Base-by-base conservation (phyloP, 2,113 vertebrate genomes). In the Narcine bancroftii region DNA sequence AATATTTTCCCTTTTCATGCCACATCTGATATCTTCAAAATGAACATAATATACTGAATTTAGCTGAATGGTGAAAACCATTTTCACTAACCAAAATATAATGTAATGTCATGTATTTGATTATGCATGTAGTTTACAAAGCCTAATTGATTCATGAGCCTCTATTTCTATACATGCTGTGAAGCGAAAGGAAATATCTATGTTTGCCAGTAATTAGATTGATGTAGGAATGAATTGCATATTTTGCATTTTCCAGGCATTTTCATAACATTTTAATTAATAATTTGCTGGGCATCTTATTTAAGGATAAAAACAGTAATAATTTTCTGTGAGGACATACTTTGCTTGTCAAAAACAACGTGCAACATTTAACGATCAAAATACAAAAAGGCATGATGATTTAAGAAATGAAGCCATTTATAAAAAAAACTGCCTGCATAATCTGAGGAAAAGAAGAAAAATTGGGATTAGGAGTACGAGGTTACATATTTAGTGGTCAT, bases 51-150 rank as follows among this genome's bases (percentile, higher is more conserved):
- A 50, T 56, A 29, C 33, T 66, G 39, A 89, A 89, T 65, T 89
- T n/a, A 39, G 56, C 39, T n/a, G n/a, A n/a, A n/a, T n/a, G n/a
- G n/a, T n/a, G n/a, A n/a, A n/a, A n/a, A n/a, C n/a, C n/a, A n/a
- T n/a, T n/a, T 63, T 66, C n/a, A 66, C 60, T 89, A 89, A 66
- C 56, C 85, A 89, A 42, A 63, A 39, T 65, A 60, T 56, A 89
- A 65, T 89, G 85, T 66, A 42, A 89, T 89, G 85, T 89, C 63
- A 26, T n/a, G 85, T 50, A 79, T 79, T 79, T 79, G 76, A 79
- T 45, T 45, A 79, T 79, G 76, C 76, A 89, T 89, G 85, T 89
- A 89, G 60, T 56, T 89, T 56, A 89, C 19, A 63, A 65, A 65
- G 36, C 2, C n/a, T 39, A 39, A 63, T 66, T 42, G 60, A 60